Conservation (phyloP, 2,888 invertebrate genomes). For the Acheta domesticus region DNA sequence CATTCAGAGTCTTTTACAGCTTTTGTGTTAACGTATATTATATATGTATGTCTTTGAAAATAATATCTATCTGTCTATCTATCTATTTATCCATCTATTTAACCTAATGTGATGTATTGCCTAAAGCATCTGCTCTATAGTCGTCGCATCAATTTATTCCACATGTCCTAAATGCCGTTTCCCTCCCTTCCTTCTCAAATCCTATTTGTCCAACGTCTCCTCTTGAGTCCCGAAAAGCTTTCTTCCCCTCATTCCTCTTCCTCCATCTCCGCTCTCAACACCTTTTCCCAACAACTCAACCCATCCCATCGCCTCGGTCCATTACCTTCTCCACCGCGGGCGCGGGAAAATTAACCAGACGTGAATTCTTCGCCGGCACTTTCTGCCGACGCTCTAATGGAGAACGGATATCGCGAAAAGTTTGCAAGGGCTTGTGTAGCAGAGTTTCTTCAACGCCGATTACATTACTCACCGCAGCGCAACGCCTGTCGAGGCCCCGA, state of each 20-base stretch:
- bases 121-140: no score
- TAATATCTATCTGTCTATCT: no score
- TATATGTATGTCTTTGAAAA: no score
- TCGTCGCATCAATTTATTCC: neutral
- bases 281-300: neutral
- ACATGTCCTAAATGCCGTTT: neutral
- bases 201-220: neutral
- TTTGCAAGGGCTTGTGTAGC: neutral
- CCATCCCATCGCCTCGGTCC: neutral
- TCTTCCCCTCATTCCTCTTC: neutral
- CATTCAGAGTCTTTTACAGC: no score
- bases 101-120: no score
- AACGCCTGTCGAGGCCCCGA: no score
- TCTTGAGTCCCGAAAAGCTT: neutral
- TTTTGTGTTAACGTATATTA: no score
- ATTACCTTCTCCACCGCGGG: neutral
- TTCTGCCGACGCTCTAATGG: neutral
- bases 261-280: neutral
- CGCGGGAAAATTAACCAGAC: neutral
- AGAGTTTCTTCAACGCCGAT: neutral
- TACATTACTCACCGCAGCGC: neutral
- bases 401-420: conserved; percentile 2
- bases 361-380: conserved; percentile 2
- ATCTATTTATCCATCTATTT: no score
- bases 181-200: neutral